Conservation (phyloP, 2,888 invertebrate species). For the Nomada fucata region DNA sequence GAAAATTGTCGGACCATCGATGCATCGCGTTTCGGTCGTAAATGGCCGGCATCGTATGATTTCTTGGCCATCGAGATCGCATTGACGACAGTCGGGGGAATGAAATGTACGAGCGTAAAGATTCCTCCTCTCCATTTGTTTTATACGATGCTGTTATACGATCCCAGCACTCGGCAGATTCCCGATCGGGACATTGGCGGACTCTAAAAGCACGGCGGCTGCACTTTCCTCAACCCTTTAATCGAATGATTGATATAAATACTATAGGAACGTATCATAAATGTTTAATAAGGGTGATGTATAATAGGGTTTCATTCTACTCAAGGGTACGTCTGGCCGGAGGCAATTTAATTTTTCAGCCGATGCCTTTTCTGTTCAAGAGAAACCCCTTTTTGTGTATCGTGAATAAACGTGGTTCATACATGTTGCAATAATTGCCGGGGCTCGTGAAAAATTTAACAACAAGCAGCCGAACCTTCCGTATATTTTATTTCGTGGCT, state of each 20-base stretch:
- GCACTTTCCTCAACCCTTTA: neutral
- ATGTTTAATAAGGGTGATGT: too few relatives aligned
- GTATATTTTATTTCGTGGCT: neutral
- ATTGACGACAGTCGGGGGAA: conserved; percentile 42
- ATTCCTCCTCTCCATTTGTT: conserved; percentile 19
- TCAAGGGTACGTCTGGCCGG: neutral
- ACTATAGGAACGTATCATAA: neutral
- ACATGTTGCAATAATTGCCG: conserved; percentile 50
- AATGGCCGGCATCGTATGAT: neutral
- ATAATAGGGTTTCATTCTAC: too few relatives aligned
- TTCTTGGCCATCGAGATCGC: conserved; percentile 16
- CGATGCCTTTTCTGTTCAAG: neutral
- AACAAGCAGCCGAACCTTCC: neutral
- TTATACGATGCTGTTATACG: conserved; percentile 45
- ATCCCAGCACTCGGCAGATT: conserved; percentile 38
- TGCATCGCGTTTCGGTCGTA: neutral
- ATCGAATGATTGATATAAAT: neutral
- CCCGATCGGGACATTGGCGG: conserved; percentile 32
- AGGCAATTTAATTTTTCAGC: neutral
- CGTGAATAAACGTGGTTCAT: conserved; percentile 26
- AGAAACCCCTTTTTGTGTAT: neutral
- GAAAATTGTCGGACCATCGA: neutral
- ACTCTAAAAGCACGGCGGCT: conserved; percentile 5
- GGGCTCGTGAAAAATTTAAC: conserved; percentile 35
- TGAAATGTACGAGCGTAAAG: conserved; percentile 24